phyloP scores from a whole-genome alignment of 2,797 vertebrate genomes.

The Onychomys torridus region DNA sequence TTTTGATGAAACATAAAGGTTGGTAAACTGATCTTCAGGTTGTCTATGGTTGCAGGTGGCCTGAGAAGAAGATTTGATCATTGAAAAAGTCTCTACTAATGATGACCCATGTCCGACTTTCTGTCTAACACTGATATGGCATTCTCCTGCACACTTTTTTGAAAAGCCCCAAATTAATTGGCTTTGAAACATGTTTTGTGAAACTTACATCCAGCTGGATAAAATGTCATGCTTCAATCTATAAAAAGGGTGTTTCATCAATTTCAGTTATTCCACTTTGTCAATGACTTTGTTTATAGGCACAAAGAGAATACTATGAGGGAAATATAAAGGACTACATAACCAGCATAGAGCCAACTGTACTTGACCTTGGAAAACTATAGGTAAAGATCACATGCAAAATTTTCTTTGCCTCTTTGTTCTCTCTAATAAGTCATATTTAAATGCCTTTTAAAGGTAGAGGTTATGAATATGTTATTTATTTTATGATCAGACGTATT shows the following conservation, averaged over 20 bases:
- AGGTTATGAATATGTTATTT: constrained; percentile 66
- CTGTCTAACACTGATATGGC: background rate
- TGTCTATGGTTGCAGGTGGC: background rate
- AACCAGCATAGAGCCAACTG: constrained; percentile 75
- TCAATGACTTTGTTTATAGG: constrained; percentile 58
- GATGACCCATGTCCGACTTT: background rate
- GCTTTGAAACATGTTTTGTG: background rate
- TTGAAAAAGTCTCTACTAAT: background rate
- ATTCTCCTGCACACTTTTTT: background rate
- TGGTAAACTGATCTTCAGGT: background rate
- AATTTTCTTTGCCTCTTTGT: constrained; percentile 64
- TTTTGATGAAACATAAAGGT: background rate
- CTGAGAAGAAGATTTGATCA: background rate
- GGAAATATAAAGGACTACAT: constrained; percentile 64
- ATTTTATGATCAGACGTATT: constrained; percentile 84
- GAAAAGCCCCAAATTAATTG: background rate
- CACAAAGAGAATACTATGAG: constrained; percentile 42
- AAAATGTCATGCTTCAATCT: background rate
- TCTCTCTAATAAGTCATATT: constrained; percentile 76
- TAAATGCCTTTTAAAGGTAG: constrained; percentile 77
- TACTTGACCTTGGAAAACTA: constrained; percentile 68
- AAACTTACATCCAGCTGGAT: background rate
- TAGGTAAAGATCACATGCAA: background rate
- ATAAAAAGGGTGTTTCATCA: background rate
- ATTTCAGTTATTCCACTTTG: constrained; percentile 34